Percentiles rank a stretch among this genome's conserved stretches.
Conservation (phyloP, 2,797 vertebrate species). For the Echeneis naucrates region DNA sequence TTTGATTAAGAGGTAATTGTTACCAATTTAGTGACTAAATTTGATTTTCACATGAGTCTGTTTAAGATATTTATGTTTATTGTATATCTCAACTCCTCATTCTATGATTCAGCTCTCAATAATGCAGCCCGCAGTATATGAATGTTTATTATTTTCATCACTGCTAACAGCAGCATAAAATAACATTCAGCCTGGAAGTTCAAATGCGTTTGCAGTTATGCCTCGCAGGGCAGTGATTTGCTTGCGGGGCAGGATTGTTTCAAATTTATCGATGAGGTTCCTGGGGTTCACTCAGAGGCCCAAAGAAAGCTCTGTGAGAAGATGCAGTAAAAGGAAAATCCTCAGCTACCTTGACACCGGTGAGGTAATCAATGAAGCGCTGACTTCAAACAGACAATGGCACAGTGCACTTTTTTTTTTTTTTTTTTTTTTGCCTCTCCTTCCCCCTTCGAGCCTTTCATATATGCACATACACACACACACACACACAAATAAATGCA, state of each 20-base stretch:
- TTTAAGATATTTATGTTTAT: background rate
- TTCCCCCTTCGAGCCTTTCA: slow-evolving; percentile 1
- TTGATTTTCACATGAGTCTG: background rate
- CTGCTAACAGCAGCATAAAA: slow-evolving; percentile 37
- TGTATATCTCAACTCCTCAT: background rate
- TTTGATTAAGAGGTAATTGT: background rate
- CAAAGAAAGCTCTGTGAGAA: slow-evolving; percentile 41
- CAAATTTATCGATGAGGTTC: slow-evolving; percentile 60
- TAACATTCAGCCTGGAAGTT: slow-evolving; percentile 30
- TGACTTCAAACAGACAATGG: slow-evolving; percentile 50
- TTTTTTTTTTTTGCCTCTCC: slow-evolving; percentile 31
- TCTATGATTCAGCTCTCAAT: slow-evolving; percentile 1
- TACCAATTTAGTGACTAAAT: background rate
- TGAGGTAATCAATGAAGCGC: slow-evolving; percentile 57
- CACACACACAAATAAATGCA: slow-evolving; percentile 38
- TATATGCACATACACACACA: slow-evolving; percentile 14
- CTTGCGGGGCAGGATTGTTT: slow-evolving; percentile 63
- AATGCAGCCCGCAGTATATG: slow-evolving; percentile 1
- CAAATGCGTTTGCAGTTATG: slow-evolving; percentile 46
- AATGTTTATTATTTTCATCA: slow-evolving; percentile 33
- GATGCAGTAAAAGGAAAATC: slow-evolving; percentile 55
- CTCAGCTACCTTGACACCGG: slow-evolving; percentile 45
- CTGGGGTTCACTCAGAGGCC: slow-evolving; percentile 41
- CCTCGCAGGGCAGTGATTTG: slow-evolving; percentile 21
- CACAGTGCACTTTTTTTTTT: slow-evolving; percentile 19